Evolutionary conservation across 1,140 invertebrate species (phyloP).

Genomic region (Ephestia elutella): DNA sequence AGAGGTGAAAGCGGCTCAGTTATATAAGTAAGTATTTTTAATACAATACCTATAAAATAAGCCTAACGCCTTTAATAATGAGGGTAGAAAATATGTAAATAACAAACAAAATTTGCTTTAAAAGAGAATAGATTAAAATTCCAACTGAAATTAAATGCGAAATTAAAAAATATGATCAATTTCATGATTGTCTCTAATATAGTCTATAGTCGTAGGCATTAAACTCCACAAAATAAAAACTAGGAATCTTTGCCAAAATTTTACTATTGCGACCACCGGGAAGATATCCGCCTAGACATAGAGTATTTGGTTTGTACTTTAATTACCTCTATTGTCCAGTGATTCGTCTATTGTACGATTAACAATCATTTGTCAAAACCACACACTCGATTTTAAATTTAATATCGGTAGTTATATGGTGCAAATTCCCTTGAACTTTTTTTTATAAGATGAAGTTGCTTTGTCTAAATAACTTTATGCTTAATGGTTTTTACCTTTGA

Average conservation of each 20-base stretch:
- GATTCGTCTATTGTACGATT: conserved; percentile 38
- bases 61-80: too few relatives aligned
- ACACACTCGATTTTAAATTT: not conserved
- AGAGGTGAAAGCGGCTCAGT: too few relatives aligned
- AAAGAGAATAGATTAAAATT: too few relatives aligned
- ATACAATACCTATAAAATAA: too few relatives aligned
- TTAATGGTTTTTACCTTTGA: conserved; percentile 1
- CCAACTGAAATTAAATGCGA: too few relatives aligned
- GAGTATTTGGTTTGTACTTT: conserved; percentile 67
- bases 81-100: too few relatives aligned
- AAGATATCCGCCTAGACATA: conserved; percentile 54
- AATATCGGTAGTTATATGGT: not conserved
- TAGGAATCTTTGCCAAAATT: conserved; percentile 42
- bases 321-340: conserved; percentile 67
- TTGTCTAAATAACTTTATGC: not conserved
- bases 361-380: conserved; percentile 2
- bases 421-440: not conserved
- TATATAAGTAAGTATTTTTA: too few relatives aligned
- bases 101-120: too few relatives aligned
- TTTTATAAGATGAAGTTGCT: conserved; percentile 1
- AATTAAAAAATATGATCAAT: too few relatives aligned
- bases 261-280: conserved; percentile 63
- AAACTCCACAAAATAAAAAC: conserved; percentile 13
- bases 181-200: conserved; percentile 27
- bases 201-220: conserved; percentile 17